Conservation (phyloP, 2,888 invertebrate genomes). For the Acheta domesticus region DNA sequence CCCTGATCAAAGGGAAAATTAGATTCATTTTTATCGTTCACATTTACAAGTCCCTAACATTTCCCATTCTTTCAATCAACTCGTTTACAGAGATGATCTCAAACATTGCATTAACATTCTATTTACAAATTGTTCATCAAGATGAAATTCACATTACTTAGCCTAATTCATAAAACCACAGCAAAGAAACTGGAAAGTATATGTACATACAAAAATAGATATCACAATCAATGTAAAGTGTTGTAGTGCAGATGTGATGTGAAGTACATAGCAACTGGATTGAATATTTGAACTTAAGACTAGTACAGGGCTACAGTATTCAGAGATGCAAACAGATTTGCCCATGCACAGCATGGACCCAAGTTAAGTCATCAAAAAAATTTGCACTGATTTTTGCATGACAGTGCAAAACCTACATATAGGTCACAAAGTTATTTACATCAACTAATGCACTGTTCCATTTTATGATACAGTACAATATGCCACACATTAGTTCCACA, state of each 20-base stretch:
- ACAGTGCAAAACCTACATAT: background rate
- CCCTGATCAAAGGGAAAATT: background rate
- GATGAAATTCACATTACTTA: background rate
- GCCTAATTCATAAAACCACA: constrained; percentile 1
- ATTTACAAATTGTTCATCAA: constrained; percentile 1
- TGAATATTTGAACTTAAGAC: background rate
- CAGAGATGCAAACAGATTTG: background rate
- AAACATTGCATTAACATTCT: constrained; percentile 3
- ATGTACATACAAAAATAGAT: background rate
- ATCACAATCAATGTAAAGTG: constrained; percentile 10
- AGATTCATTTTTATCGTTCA: background rate
- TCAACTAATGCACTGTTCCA: background rate
- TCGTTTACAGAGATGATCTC: background rate
- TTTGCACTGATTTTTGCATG: background rate
- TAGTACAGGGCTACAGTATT: background rate
- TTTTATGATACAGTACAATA: constrained; percentile 9
- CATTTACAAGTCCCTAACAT: background rate
- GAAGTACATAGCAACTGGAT: background rate
- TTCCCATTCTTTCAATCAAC: background rate
- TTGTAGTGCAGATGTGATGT: constrained; percentile 3
- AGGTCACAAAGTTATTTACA: background rate
- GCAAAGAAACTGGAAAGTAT: background rate
- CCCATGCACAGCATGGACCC: background rate
- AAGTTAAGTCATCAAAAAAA: background rate
- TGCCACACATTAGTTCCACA: background rate